These are phyloP conservation scores for Chauna torquata DNA, from an alignment of 2,113 vertebrate genomes.

Conservation along the genomic window DNA sequence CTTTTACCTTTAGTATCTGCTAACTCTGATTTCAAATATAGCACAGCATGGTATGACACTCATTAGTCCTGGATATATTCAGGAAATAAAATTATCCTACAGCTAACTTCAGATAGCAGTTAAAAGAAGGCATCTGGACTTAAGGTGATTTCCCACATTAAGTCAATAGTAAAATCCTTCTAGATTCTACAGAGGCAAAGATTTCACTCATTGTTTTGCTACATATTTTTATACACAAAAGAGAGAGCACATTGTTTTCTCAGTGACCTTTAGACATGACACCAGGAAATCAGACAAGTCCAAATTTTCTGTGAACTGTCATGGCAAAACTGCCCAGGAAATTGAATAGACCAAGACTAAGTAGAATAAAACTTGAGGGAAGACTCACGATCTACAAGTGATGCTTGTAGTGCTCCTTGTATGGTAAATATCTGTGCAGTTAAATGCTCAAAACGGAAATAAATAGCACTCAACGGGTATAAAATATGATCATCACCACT, in stretches of 20 bases:
- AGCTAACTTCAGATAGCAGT: not conserved
- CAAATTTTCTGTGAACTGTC: not conserved
- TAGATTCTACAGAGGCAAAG: not conserved
- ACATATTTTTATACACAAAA: not conserved
- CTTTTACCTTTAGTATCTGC: not conserved
- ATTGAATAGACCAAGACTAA: not conserved
- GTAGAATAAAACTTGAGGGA: not conserved
- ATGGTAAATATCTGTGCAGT: not conserved
- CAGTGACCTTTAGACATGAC: not conserved
- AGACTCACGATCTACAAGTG: not conserved
- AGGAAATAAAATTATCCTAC: not conserved
- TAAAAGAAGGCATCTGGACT: not conserved
- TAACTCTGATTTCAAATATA: not conserved
- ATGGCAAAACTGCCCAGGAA: not conserved
- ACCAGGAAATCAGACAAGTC: not conserved
- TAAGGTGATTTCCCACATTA: not conserved
- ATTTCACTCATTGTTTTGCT: not conserved
- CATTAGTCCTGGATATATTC: not conserved
- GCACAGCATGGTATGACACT: not conserved
- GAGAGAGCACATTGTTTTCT: not conserved
- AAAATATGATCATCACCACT: slow-evolving; percentile 12
- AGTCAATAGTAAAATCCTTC: not conserved
- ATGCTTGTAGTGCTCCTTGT: not conserved
- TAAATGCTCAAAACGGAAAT: slow-evolving; percentile 19
- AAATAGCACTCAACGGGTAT: not conserved